Base-by-base conservation (phyloP, 2,113 vertebrate genomes). In the Tetraodon nigroviridis region DNA sequence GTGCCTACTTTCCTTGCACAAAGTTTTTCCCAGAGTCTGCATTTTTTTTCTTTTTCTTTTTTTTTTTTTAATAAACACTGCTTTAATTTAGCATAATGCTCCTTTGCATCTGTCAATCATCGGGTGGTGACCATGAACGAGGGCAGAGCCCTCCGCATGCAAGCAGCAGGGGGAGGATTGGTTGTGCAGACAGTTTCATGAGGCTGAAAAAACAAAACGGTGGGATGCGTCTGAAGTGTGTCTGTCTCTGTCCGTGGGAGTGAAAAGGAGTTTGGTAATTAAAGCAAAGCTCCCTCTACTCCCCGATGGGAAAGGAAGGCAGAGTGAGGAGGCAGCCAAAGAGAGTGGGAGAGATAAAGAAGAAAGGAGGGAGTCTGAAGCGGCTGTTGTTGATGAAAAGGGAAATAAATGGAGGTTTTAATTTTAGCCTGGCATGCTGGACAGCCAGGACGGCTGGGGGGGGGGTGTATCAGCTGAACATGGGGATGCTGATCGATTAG, bases 221-320 rank as follows among this genome's bases (percentile, higher is more conserved):
- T 79, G 70, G 82, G 80, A 60, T 66, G 63, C 55, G 66, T 76
- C 66, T 82, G 61, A 81, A 74, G 72, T 79, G 73, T 59, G 63
- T 75, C 62, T 85, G 48, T 71, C 64, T 83, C 74, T 73, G 62
- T 74, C 56, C 21, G 55, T n/a, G 57, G 45, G 78, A 77, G 79
- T 77, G 70, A 82, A 82, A 84, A 87, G 75, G 67, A 81, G 75
- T 79, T 82, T 73, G 75, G 82, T 82, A 83, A 87, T 87, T 86
- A 89, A 82, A 87, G 77, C 76, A 77, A 84, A 72, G 76, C 75
- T 82, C 69, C 82, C 66, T 63, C 60, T 55, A 54, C 46, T 80
- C 58, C 64, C 76, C 61, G 13, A 50, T 69, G 72, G 70, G 75
- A 73, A 65, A 62, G 18, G 67, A 54, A 80, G 64, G 59, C 65